Base-by-base conservation (phyloP, 2,888 invertebrate genomes). In the Endotricha flammealis region DNA sequence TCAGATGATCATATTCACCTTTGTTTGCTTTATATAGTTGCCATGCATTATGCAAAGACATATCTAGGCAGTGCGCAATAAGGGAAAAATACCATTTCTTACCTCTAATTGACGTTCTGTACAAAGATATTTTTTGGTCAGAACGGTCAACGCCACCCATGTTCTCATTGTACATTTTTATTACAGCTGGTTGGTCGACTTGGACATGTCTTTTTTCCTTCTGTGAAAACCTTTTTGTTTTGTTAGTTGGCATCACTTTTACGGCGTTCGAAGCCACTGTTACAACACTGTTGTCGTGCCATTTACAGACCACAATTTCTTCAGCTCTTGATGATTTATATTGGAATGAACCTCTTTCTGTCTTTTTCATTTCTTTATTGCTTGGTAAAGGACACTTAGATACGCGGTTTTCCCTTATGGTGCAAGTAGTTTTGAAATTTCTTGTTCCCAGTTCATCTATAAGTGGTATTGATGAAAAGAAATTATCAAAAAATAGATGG, bases 251-350 rank as follows among this genome's bases (percentile, higher is more conserved):
- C 12, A 34, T 13, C 7, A 6, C 13, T n/a, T n/a, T n/a, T 1
- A n/a, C 23, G 7, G 14, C 29, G 23, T 32, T 37, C 1, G 32
- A 37, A 6, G 29, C 7, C 12, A 32, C 37, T n/a, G n/a, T n/a
- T 4, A 37, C 32, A 16, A 34, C 38, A 10, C 41, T 41, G 28
- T 41, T 38, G n/a, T n/a, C n/a, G n/a, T n/a, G n/a, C n/a, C n/a
- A n/a, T n/a, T n/a, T n/a, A n/a, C n/a, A n/a, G n/a, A 39, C 20
- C 13, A 40, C 12, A 10, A 36, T 40, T 24, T 40, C 12, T 33
- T 40, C 36, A 20, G 22, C 16, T 10, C 33, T 22, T 12, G 29
- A 30, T 2, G 36, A 36, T 9, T 20, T 25, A 11, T 25, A 9
- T 3, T 36, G 25, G n/a, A 16, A 31, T 2, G 27, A 2, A 8